Percentiles rank a stretch among this genome's conserved stretches.
phyloP scores from a whole-genome alignment of 2,797 vertebrate species.

The Protonibea diacanthus region DNA sequence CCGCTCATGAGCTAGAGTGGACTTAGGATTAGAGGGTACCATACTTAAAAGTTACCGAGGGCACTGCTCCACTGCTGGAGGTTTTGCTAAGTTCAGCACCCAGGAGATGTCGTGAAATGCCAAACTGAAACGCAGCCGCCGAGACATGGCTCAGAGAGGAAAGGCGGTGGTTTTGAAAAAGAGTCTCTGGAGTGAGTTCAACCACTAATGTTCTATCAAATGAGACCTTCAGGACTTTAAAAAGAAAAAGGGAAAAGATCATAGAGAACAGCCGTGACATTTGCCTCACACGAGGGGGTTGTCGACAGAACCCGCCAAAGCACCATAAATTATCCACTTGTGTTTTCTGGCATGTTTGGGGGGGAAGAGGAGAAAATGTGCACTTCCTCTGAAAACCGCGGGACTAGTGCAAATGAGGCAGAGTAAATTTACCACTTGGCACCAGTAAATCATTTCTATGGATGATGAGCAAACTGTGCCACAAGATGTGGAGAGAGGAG shows the following conservation, averaged over 20 bases:
- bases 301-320: slow-evolving; percentile 31
- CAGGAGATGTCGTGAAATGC: slow-evolving; percentile 51
- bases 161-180: slow-evolving; percentile 33
- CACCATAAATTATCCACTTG: slow-evolving; percentile 59
- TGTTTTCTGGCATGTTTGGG: slow-evolving; percentile 40
- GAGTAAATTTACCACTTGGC: slow-evolving; percentile 38
- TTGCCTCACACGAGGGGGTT: slow-evolving; percentile 34
- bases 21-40: background rate
- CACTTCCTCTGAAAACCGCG: slow-evolving; percentile 51
- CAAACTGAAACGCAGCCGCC: slow-evolving; percentile 56
- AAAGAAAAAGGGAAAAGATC: slow-evolving; percentile 41
- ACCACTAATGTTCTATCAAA: slow-evolving; percentile 66
- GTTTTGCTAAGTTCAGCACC: slow-evolving; percentile 40
- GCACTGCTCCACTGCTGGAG: slow-evolving; percentile 34
- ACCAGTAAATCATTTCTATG: slow-evolving; percentile 36
- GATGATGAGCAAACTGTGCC: slow-evolving; percentile 33
- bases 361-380: slow-evolving; percentile 2
- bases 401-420: slow-evolving; percentile 38
- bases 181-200: slow-evolving; percentile 41
- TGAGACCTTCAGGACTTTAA: slow-evolving; percentile 52
- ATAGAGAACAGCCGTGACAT: slow-evolving; percentile 49
- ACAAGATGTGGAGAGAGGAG: background rate
- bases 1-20: slow-evolving; percentile 14
- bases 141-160: slow-evolving; percentile 27
- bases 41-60: slow-evolving; percentile 12